Evolutionary conservation across 2,113 vertebrate genomes (phyloP), one percentile per base, ranked within the genome.

Genomic region (Chaetodon auriga): DNA sequence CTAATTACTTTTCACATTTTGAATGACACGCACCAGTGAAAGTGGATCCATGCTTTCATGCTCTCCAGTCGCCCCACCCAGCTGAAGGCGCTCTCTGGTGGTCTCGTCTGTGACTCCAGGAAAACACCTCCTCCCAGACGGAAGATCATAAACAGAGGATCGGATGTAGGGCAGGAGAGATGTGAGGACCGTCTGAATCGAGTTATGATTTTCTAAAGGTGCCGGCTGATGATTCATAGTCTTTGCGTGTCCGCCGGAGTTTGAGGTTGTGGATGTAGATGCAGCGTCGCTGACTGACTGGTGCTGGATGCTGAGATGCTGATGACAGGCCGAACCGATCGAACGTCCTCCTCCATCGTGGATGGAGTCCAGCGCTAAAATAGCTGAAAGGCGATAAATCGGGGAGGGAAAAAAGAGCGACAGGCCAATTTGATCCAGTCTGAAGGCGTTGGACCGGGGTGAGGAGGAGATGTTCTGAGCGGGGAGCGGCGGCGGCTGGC

Each of bases 401-500:
- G 30, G 30, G 1, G 70, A 7, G 10, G 1, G 3, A 4, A 45
- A 45, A 10, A 2, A n/a, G 8, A 80, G 61, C 81, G 60, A 55
- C 51, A 76, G 72, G 41, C 53, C 73, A 66, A 46, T 58, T 57
- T 53, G 38, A 53, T 83, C 64, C 36, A 15, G 62, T 54, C 12
- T 57, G 21, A 12, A 35, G 14, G 23, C 9, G 16, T 70, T 43
- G 58, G 19, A 66, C 68, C 7, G 41, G 57, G 5, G 46, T 8
- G 68, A 43, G 68, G 36, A 18, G 68, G 36, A 21, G 18, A 94
- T 95, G 95, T 93, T 95, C 48, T 95, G 92, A 95, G 73, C 83
- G 80, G 80, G 16, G 75, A 78, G 71, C 61, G 16, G 85, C 68
- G 55, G 75, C 79, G 69, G 61, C 69, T 66, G 92, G 84, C 82